phyloP scores from a whole-genome alignment of 2,888 invertebrate genomes.

The Caradrina kadenii region DNA sequence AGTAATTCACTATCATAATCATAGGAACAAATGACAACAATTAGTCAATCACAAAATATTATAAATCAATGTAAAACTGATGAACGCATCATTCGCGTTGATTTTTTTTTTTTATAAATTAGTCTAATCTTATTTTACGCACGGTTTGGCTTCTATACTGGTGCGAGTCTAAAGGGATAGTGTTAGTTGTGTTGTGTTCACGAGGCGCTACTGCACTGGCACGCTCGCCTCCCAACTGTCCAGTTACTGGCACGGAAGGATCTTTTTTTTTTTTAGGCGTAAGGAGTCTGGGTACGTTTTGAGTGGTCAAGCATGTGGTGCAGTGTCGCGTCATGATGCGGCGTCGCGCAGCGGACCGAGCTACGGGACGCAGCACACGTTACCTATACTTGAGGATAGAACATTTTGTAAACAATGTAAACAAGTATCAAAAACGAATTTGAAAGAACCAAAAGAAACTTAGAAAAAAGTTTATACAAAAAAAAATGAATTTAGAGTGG shows the following conservation, averaged over 20 bases:
- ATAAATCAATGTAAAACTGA: constrained; percentile 85
- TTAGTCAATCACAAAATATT: constrained; percentile 88
- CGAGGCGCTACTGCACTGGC: constrained; percentile 67
- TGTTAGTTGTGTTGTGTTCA: constrained; percentile 76
- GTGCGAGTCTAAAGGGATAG: constrained; percentile 87
- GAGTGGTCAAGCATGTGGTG: constrained; percentile 33
- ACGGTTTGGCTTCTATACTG: constrained; percentile 88
- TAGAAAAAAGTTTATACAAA: constrained; percentile 46
- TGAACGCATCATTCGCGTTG: constrained; percentile 85
- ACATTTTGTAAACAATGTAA: constrained; percentile 54
- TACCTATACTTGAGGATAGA: constrained; percentile 73
- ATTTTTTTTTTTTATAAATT: constrained; percentile 73
- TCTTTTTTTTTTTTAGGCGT: neutral
- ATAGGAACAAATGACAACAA: constrained; percentile 90
- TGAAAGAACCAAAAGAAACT: constrained; percentile 20
- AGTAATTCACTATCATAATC: constrained; percentile 84
- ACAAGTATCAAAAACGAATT: constrained; percentile 35
- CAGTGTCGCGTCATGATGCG: constrained; percentile 53
- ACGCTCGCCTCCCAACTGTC: constrained; percentile 2
- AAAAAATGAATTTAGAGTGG: constrained; percentile 22
- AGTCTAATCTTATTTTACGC: constrained; percentile 83
- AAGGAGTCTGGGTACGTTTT: constrained; percentile 8
- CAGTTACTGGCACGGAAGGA: neutral
- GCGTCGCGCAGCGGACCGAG: constrained; percentile 78
- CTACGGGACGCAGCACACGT: constrained; percentile 74